phyloP scores from a whole-genome alignment of 2,113 vertebrate species.

The Burhinus oedicnemus region DNA sequence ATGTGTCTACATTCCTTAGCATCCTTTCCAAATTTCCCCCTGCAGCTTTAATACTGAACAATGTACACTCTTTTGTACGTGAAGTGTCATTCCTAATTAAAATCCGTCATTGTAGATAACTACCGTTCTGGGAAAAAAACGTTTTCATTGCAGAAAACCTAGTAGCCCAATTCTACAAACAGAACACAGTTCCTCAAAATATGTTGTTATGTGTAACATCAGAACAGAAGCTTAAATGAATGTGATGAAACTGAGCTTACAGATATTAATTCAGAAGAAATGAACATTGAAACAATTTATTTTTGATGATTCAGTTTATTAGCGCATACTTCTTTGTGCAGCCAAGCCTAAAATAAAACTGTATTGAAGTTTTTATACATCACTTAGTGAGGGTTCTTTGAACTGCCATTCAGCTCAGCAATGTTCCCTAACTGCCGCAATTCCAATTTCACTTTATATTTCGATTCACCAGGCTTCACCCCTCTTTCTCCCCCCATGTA shows the following conservation, averaged over 20 bases:
- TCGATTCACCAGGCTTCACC: background rate
- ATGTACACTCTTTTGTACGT: background rate
- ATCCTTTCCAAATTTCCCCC: background rate
- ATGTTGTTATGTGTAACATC: background rate
- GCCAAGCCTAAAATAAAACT: slow-evolving; percentile 20
- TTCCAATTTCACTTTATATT: slow-evolving; percentile 33
- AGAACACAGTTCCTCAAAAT: background rate
- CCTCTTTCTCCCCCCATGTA: background rate
- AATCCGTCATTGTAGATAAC: background rate
- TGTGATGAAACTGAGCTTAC: background rate
- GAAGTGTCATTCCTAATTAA: background rate
- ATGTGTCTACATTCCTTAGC: background rate
- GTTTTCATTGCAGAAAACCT: background rate
- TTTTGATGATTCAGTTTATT: slow-evolving; percentile 12
- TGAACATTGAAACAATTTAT: background rate
- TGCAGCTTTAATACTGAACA: background rate
- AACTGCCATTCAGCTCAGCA: slow-evolving; percentile 21
- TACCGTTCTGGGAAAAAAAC: background rate
- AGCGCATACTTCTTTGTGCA: background rate
- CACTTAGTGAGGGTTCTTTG: background rate
- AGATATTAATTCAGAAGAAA: background rate
- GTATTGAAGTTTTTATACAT: background rate
- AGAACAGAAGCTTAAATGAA: background rate
- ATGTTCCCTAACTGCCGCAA: background rate
- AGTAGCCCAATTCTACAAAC: background rate